Evolutionary conservation across 2,888 invertebrate genomes (phyloP).

Genomic region (Cotesia congregata): DNA sequence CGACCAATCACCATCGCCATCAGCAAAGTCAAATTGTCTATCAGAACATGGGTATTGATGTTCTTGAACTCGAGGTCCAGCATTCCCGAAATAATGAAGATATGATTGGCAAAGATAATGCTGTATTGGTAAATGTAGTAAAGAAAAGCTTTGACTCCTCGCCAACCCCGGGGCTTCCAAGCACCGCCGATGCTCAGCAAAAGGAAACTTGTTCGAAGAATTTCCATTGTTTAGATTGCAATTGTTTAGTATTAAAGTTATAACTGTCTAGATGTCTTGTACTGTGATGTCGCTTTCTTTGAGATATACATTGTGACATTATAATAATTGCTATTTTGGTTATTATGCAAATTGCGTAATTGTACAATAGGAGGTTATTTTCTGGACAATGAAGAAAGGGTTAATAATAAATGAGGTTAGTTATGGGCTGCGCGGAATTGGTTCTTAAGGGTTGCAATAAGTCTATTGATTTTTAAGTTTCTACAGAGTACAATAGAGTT

Average conservation of each 20-base stretch:
- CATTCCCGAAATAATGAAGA: not conserved
- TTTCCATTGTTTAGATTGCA: not conserved
- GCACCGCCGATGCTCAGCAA: not conserved
- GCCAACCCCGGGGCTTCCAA: not conserved
- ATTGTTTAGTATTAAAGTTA: not conserved
- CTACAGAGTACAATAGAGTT: too few relatives aligned
- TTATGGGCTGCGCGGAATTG: not conserved
- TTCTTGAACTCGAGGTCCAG: not conserved
- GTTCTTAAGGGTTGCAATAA: too few relatives aligned
- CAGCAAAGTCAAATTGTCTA: not conserved
- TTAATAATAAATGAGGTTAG: not conserved
- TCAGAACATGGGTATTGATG: not conserved
- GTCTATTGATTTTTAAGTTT: too few relatives aligned
- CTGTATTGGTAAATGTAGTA: not conserved
- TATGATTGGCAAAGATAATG: not conserved
- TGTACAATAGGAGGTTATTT: not conserved
- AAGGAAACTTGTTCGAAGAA: not conserved
- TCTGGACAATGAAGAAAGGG: not conserved
- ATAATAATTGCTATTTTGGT: not conserved
- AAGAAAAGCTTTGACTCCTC: not conserved
- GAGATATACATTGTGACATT: not conserved
- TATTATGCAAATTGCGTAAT: not conserved
- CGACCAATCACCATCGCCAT: not conserved
- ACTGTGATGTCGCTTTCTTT: too few relatives aligned
- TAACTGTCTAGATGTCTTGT: not conserved